Evolutionary conservation across 2,113 vertebrate species (phyloP), one percentile per base, ranked within the genome.

Genomic region (Atherinomorus stipes): DNA sequence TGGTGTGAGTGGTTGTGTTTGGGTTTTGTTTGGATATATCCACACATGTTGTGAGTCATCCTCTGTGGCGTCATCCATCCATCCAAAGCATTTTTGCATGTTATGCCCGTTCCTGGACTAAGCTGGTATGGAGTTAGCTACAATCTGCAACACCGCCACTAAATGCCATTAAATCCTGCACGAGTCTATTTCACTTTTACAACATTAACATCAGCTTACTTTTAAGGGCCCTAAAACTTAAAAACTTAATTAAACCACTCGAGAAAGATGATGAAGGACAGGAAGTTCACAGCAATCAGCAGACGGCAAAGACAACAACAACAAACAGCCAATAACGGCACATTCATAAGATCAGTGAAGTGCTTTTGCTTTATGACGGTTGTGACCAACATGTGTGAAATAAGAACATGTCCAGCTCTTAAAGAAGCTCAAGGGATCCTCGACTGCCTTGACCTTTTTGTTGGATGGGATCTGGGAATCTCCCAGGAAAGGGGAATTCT

Each of bases 401-500:
- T 18, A 11, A 0, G 21, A 40, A 13, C 49, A 42, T 21, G n/a
- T 74, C 10, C 47, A 42, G 16, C 7, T 54, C 37, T 57, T 2
- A 16, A 34, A 34, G 9, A 19, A 4, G 11, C 61, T 28, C 4
- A 50, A 54, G 26, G 15, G 13, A 19, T 52, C 28, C 28, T 44
- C 22, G 31, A 4, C 38, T 40, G 12, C n/a, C 23, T 28, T 37
- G 26, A 59, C 18, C 21, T 28, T 34, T 74, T 72, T 70, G 69
- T 76, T 83, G 75, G 75, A 58, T 44, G 25, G 21, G 25, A 61
- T 52, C 13, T 9, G 59, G 71, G 77, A 83, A 53, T 70, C 69
- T 85, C 66, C 76, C 44, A 42, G 31, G 42, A 1, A 19, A 82
- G 71, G 83, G 84, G 64, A 85, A 81, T 86, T 88, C 80, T 83